Percentiles rank a stretch among this genome's conserved stretches.
Conservation (phyloP, 30 jellyfish, hydroid and myxozoan species). For the Hydra vulgaris region DNA sequence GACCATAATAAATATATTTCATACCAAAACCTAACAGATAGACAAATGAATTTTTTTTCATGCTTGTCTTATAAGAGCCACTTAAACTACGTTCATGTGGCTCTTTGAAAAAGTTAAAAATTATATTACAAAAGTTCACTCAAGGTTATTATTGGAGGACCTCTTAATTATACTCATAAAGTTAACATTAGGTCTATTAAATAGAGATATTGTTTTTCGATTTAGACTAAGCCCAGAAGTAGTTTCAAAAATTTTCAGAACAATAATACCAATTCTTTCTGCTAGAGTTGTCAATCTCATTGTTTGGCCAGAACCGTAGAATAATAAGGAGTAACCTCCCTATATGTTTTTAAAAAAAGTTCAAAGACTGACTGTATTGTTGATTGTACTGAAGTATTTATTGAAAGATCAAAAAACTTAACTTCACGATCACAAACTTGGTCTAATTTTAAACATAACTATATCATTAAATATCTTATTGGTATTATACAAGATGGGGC, state of each 20-base stretch:
- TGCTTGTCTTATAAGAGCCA: no score
- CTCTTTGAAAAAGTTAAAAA: not conserved
- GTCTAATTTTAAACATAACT: no score
- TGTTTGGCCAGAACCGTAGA: no score
- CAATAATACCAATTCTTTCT: not conserved
- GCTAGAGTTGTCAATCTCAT: not conserved
- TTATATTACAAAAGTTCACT: not conserved
- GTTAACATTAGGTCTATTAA: not conserved
- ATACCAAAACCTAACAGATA: not conserved
- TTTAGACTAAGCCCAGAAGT: not conserved
- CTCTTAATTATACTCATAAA: not conserved
- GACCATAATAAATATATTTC: no score
- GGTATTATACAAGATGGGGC: no score
- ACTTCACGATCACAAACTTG: no score
- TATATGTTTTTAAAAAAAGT: no score
- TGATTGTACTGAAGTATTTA: no score
- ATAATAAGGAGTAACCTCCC: no score
- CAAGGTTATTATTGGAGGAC: not conserved
- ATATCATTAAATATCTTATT: no score
- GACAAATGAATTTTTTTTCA: not conserved
- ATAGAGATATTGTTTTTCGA: not conserved
- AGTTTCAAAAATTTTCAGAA: not conserved
- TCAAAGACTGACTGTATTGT: no score
- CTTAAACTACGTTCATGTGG: not conserved
- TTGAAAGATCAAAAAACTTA: no score